Evolutionary conservation across 2,888 invertebrate species (phyloP), one percentile per base, ranked within the genome.

Genomic region (Aspidiotus destructor): DNA sequence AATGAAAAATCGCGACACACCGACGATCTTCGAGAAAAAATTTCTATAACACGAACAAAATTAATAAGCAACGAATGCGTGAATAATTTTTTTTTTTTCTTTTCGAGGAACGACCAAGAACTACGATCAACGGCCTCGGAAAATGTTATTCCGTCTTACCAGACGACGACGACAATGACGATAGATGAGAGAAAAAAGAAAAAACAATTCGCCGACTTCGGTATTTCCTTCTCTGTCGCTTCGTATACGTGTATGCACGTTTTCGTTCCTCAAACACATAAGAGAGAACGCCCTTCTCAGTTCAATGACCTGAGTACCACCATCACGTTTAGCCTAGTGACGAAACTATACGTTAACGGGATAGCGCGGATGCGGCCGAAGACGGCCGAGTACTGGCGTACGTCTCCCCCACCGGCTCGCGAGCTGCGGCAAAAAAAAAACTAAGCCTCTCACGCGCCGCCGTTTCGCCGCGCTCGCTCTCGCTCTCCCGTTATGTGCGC

Each of bases 291-390:
- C 67, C 67, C 67, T 67, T 67, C 67, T 60, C 52, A 67, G 67
- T 67, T 67, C 67, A 67, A 67, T 67, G 67, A 67, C 67, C 67
- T 58, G 58, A 67, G 67, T 67, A 67, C 67, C 67, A 67, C 67
- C 67, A 67, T 67, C 67, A 67, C 67, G 67, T 67, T 67, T 67
- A 67, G 67, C 67, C 67, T 67, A 67, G 67, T 67, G 67, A 67
- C 67, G 67, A 67, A 67, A 67, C 67, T 67, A 67, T 44, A 65
- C 57, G 60, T 58, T 67, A 67, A 65, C 65, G 65, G 65, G 65
- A 65, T 67, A 57, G 52, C 15, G 58, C 67, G 67, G 41, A 67
- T 16, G 28, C 41, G n/a, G 44, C 60, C 67, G 67, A 67, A 48
- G 44, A 28, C 57, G 13, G 67, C 60, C 67, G 67, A 67, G 40